Evolutionary conservation across 2,113 vertebrate species (phyloP).

Genomic region (Poicephalus gulielmi): DNA sequence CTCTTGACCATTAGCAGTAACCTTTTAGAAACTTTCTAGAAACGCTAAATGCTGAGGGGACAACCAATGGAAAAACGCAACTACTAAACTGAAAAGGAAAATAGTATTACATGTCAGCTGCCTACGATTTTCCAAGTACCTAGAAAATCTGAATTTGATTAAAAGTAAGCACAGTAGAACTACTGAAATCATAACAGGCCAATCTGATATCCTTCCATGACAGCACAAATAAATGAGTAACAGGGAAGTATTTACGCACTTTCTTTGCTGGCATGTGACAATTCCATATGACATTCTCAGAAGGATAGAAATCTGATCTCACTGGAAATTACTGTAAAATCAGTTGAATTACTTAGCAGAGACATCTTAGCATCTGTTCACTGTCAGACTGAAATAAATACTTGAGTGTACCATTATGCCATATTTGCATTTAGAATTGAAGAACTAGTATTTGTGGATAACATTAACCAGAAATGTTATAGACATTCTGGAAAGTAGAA

Average conservation of each 20-base stretch:
- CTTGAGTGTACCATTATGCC: not conserved
- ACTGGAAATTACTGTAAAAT: conserved; percentile 1
- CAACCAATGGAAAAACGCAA: not conserved
- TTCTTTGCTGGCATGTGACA: not conserved
- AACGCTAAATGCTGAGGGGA: not conserved
- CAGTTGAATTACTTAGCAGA: not conserved
- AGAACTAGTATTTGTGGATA: not conserved
- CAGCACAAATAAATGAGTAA: not conserved
- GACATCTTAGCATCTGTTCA: not conserved
- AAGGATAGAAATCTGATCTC: not conserved
- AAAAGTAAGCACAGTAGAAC: not conserved
- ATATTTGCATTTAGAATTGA: not conserved
- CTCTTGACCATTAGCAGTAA: not conserved
- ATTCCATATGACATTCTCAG: not conserved
- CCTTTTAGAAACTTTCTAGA: not conserved
- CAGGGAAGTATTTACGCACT: not conserved
- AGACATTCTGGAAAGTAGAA: not conserved
- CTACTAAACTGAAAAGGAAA: not conserved
- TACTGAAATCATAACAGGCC: not conserved
- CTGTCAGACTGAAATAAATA: not conserved
- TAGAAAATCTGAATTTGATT: not conserved
- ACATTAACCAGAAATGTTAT: not conserved
- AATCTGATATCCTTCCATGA: not conserved
- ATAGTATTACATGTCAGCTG: not conserved
- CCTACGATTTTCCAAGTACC: not conserved